phyloP scores from a whole-genome alignment of 2,113 vertebrate genomes.

The Bostrychus sinensis region DNA sequence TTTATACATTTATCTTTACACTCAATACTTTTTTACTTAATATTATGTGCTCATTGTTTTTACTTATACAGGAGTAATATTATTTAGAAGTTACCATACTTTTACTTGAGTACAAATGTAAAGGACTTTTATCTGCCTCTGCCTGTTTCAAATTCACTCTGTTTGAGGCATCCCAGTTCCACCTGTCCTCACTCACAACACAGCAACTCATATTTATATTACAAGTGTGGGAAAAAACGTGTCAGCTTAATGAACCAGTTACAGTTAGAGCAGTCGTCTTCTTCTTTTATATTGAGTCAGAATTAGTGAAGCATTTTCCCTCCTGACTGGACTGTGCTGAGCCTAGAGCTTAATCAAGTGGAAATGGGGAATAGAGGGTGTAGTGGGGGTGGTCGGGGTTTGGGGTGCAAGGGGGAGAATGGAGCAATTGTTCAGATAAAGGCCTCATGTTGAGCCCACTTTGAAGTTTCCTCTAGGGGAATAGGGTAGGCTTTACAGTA shows the following conservation, averaged over 20 bases:
- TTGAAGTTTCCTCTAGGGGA: constrained; percentile 76
- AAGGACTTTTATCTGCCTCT: too few relatives aligned
- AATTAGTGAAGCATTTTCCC: constrained; percentile 77
- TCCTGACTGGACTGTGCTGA: constrained; percentile 71
- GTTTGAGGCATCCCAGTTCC: too few relatives aligned
- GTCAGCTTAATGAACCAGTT: constrained; percentile 30
- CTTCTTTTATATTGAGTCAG: constrained; percentile 59
- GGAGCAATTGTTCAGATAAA: constrained; percentile 79
- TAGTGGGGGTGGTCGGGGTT: constrained; percentile 50
- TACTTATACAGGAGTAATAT: too few relatives aligned
- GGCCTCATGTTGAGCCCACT: constrained; percentile 74
- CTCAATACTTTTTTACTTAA: too few relatives aligned
- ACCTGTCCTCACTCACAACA: neutral
- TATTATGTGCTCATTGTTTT: too few relatives aligned
- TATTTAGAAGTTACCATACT: too few relatives aligned
- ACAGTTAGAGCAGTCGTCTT: constrained; percentile 23
- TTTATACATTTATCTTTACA: too few relatives aligned
- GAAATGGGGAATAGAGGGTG: constrained; percentile 72
- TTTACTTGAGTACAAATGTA: too few relatives aligned
- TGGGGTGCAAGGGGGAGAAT: constrained; percentile 75
- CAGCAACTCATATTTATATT: constrained; percentile 4
- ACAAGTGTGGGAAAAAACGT: constrained; percentile 10
- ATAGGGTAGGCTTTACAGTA: constrained; percentile 68
- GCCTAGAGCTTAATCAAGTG: constrained; percentile 84
- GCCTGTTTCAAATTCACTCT: too few relatives aligned